phyloP scores from a whole-genome alignment of 1,140 invertebrate genomes.

The Medauroidea extradentata region DNA sequence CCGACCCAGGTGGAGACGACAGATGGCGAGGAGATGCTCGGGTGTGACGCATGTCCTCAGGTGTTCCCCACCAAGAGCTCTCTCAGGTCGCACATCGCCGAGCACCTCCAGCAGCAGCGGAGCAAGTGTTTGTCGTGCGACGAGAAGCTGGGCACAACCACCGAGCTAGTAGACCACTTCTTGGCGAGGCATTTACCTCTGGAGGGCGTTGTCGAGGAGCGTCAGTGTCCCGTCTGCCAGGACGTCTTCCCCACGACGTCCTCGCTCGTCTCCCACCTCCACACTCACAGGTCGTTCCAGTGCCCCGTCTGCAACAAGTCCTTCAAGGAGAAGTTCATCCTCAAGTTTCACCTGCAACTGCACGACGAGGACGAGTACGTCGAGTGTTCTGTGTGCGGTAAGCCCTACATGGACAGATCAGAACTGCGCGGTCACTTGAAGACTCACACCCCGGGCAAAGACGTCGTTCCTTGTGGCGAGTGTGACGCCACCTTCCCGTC shows the following conservation, averaged over 20 bases:
- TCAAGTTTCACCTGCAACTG: slow-evolving; percentile 38
- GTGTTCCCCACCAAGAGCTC: no score
- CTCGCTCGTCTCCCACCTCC: slow-evolving; percentile 48
- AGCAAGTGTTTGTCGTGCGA: no score
- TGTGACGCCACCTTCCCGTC: no score
- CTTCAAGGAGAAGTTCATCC: slow-evolving; percentile 44
- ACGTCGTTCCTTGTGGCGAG: not conserved
- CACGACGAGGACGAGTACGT: slow-evolving; percentile 34
- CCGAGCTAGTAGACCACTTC: no score
- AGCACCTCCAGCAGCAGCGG: no score
- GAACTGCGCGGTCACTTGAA: not conserved
- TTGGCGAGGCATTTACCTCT: no score
- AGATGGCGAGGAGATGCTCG: no score
- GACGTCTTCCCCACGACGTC: slow-evolving; percentile 48
- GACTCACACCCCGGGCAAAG: not conserved
- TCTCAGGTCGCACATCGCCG: no score
- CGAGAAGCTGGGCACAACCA: no score
- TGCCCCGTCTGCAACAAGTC: slow-evolving; percentile 50
- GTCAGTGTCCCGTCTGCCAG: slow-evolving; percentile 46
- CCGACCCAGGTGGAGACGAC: no score
- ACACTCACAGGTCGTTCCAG: slow-evolving; percentile 43
- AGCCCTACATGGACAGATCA: not conserved
- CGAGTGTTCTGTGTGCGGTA: no score
- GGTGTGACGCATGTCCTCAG: not conserved
- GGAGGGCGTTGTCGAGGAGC: slow-evolving; percentile 20